Conservation (phyloP, 2,797 vertebrate species). For the Sebastes hubbsi region DNA sequence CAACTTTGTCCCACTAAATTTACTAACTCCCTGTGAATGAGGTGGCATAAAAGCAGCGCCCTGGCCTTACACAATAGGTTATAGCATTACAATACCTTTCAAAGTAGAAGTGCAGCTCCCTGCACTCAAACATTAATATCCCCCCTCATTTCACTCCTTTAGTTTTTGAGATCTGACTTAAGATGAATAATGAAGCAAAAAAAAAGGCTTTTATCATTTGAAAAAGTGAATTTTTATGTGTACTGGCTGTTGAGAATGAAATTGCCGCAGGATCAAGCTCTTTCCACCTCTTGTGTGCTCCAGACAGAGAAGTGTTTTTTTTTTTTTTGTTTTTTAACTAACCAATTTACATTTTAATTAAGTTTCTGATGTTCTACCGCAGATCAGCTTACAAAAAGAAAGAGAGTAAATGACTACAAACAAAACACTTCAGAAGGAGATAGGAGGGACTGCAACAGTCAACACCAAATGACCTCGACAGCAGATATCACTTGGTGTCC, state of each 20-base stretch:
- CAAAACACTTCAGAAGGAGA: constrained; percentile 32
- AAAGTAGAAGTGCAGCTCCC: constrained; percentile 3
- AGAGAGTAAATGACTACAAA: constrained; percentile 18
- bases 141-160: constrained; percentile 11
- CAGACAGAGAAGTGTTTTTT: constrained; percentile 1
- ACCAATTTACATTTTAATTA: constrained; percentile 68
- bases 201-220: constrained; percentile 36
- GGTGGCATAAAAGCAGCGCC: constrained; percentile 19
- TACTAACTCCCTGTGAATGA: constrained; percentile 10
- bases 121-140: constrained; percentile 33
- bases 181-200: constrained; percentile 41
- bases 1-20: constrained; percentile 32
- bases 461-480: constrained; percentile 14
- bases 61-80: constrained; percentile 1
- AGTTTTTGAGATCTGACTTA: constrained; percentile 6
- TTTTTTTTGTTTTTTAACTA: constrained; percentile 34
- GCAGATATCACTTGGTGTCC: neutral
- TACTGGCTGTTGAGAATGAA: constrained; percentile 14
- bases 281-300: constrained; percentile 6
- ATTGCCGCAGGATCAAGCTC: constrained; percentile 6
- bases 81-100: constrained; percentile 16
- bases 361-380: constrained; percentile 30
- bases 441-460: constrained; percentile 1
- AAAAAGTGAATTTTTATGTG: constrained; percentile 29
- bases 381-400: constrained; percentile 30